phyloP scores from a whole-genome alignment of 2,797 vertebrate genomes.

The Rhinogobio ventralis region DNA sequence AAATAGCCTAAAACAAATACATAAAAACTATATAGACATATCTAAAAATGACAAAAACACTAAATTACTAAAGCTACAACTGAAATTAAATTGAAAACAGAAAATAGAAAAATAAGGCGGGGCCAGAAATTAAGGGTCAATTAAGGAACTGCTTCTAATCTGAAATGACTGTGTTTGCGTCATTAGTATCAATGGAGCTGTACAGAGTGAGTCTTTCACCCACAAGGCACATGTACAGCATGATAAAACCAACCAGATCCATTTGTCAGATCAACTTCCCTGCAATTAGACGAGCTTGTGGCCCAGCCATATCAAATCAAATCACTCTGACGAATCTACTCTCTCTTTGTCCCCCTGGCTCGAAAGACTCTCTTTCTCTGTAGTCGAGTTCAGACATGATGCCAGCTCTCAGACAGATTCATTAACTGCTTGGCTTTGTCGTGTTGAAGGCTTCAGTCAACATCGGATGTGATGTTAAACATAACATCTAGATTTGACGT shows the following conservation, averaged over 20 bases:
- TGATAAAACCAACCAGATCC: conserved; percentile 27
- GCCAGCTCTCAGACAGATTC: conserved; percentile 9
- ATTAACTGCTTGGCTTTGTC: conserved; percentile 11
- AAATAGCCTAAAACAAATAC: background rate
- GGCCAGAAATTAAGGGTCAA: background rate
- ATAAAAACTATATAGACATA: background rate
- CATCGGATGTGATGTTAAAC: conserved; percentile 20
- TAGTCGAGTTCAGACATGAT: conserved; percentile 29
- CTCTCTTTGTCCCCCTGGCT: conserved; percentile 14
- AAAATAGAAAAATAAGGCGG: background rate
- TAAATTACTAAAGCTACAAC: background rate
- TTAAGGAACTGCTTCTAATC: background rate
- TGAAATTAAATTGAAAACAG: too few species aligned
- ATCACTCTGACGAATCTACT: conserved; percentile 23
- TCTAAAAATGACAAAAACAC: background rate
- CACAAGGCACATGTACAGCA: conserved; percentile 30
- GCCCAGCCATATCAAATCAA: conserved; percentile 34
- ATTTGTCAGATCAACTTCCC: conserved; percentile 36
- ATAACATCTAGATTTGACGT: background rate
- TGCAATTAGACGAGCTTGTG: conserved; percentile 29
- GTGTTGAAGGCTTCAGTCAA: conserved; percentile 15
- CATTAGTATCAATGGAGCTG: conserved; percentile 25
- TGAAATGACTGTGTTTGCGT: background rate
- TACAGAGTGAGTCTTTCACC: conserved; percentile 1
- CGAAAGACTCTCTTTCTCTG: background rate